A percentile compares a stretch with the other conserved stretches of the same genome.
phyloP scores from a whole-genome alignment of 2,113 vertebrate genomes.

The Cephalopholis sonnerati region DNA sequence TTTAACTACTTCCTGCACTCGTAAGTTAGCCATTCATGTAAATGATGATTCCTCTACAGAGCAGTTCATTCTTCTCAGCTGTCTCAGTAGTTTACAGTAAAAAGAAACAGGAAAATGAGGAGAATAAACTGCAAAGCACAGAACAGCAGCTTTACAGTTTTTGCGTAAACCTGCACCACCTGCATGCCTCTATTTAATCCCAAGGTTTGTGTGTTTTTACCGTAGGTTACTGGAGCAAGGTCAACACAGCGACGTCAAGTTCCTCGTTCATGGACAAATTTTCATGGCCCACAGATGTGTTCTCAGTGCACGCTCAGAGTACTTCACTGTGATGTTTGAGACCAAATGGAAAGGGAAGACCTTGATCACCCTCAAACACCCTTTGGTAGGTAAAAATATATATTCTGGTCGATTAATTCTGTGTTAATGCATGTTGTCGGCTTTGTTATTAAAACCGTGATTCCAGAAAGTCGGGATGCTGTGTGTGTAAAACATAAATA shows the following conservation, averaged over 20 bases:
- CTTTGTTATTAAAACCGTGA: not conserved
- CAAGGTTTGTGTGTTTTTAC: not conserved
- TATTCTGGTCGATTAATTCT: not conserved
- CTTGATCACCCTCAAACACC: conserved; percentile 92
- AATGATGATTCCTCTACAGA: not conserved
- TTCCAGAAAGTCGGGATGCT: no score
- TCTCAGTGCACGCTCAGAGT: conserved; percentile 91
- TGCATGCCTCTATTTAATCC: not conserved
- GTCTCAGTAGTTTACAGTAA: not conserved
- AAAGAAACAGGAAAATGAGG: not conserved
- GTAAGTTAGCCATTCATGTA: conserved; percentile 76
- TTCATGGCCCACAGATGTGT: conserved; percentile 92
- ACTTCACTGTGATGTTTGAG: conserved; percentile 96
- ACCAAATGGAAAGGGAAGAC: conserved; percentile 95
- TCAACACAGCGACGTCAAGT: conserved; percentile 90
- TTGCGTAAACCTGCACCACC: not conserved
- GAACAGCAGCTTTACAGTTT: not conserved
- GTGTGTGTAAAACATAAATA: no score
- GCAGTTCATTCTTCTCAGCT: not conserved
- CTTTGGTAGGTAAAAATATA: conserved; percentile 86
- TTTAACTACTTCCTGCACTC: conserved; percentile 93
- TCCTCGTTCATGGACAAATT: conserved; percentile 92
- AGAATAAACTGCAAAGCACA: not conserved
- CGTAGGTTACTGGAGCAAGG: conserved; percentile 94
- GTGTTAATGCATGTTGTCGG: not conserved